Evolutionary conservation across 1,140 invertebrate species (phyloP), one percentile per base, ranked within the genome.

Genomic region (Drosophila takahashii): DNA sequence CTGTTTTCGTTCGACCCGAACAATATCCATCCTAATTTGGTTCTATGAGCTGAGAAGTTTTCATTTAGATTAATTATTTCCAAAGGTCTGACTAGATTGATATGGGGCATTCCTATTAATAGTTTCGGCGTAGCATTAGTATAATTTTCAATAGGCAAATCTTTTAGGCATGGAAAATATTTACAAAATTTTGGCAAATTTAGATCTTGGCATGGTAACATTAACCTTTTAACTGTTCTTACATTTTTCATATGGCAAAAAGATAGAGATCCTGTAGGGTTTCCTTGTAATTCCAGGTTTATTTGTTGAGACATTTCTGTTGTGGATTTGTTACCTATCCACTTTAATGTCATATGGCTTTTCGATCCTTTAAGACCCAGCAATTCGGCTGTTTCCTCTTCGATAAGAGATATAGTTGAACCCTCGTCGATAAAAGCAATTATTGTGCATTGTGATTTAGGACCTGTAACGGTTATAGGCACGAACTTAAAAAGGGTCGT

Each of bases 131-230:
- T 18, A 18, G 16, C 41, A 11, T 44, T 18, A 27, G 5, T 26
- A n/a, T 47, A 27, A n/a, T 47, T n/a, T 47, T 47, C 10, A 47
- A 47, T 47, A 2, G 18, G 16, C 11, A 47, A 22, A 22, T 45
- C 7, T 6, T 26, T 45, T 26, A 27, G 22, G 18, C 45, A n/a
- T 47, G 22, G 45, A 47, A 26, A n/a, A 47, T 27, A 27, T 47
- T 9, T 26, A 27, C 22, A 10, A n/a, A 47, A 27, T 47, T 27
- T 2, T 8, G 13, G 18, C 22, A 47, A 27, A 27, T 47, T 47
- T 3, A 47, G n/a, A 11, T 26, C 22, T 47, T 47, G 45, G 5
- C 22, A 27, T 27, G 45, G 45, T 5, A 10, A 18, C 41, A 44
- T 44, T 18, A 44, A 10, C 8, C 8, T 44, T 18, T 44, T 44